Percentiles rank a stretch among this genome's conserved stretches.
These are phyloP conservation scores for Nomada fucata DNA, from an alignment of 2,888 invertebrate species.

Conservation along the genomic window DNA sequence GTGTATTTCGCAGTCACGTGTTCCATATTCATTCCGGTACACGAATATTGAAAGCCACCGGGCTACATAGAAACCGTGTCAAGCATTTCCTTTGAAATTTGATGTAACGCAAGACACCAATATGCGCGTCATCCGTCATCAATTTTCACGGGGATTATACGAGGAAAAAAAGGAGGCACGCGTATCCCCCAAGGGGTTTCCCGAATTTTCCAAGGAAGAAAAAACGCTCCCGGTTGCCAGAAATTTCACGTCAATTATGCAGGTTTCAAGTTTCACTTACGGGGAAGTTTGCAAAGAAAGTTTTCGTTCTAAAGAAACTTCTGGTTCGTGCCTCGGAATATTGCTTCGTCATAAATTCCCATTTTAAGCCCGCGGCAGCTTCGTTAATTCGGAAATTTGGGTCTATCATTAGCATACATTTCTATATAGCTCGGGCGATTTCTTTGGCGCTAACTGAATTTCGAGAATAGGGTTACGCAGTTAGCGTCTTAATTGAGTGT, in stretches of 20 bases:
- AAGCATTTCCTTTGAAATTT: constrained; percentile 22
- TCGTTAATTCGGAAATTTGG: constrained; percentile 61
- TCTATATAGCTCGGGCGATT: constrained; percentile 38
- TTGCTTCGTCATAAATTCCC: constrained; percentile 63
- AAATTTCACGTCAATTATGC: constrained; percentile 63
- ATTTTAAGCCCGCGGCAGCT: constrained; percentile 47
- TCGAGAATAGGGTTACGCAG: constrained; percentile 45
- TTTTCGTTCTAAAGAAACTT: constrained; percentile 59
- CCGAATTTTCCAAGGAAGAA: constrained; percentile 17
- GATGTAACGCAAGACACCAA: constrained; percentile 3
- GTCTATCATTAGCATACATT: constrained; percentile 63
- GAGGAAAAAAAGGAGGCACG: constrained; percentile 1
- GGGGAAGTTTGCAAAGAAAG: constrained; percentile 54
- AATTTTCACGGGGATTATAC: constrained; percentile 22
- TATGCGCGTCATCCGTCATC: constrained; percentile 23
- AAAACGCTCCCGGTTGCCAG: constrained; percentile 27
- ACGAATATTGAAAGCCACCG: constrained; percentile 27
- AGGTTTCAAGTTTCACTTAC: constrained; percentile 60
- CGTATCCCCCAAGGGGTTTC: background rate
- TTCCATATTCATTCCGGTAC: constrained; percentile 11
- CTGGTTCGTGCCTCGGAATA: constrained; percentile 57
- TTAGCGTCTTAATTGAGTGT: constrained; percentile 35
- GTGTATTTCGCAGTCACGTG: background rate
- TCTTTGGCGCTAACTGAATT: constrained; percentile 32
- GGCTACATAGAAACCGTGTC: constrained; percentile 19